Conservation (phyloP, 2,888 invertebrate species). For the Lasioglossum lativentre region DNA sequence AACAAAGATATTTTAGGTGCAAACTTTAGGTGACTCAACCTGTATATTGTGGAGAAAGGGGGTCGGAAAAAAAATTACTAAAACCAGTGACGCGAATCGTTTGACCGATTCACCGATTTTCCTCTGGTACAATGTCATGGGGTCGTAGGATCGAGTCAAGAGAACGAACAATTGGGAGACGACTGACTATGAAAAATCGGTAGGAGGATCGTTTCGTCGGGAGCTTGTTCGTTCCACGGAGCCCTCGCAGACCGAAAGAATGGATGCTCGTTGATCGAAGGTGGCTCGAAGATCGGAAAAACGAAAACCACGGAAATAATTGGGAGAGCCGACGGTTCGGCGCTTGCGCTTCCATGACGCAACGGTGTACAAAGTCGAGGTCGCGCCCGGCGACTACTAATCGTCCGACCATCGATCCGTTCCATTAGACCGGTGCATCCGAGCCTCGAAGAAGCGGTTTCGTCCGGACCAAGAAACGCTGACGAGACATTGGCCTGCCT, state of each 20-base stretch:
- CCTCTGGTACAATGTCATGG: not conserved
- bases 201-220: not conserved
- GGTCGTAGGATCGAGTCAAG: not conserved
- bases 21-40: no score
- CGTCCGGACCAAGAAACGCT: not conserved
- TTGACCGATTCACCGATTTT: no score
- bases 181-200: not conserved
- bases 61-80: no score
- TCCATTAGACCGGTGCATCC: conserved; percentile 34
- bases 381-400: conserved; percentile 5
- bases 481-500: not conserved
- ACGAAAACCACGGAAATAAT: not conserved
- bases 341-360: not conserved
- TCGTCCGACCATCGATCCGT: conserved; percentile 33
- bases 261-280: not conserved
- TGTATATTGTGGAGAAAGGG: no score
- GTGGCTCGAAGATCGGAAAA: not conserved
- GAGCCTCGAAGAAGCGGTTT: conserved; percentile 35
- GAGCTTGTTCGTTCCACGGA: not conserved
- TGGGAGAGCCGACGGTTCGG: not conserved
- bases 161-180: not conserved
- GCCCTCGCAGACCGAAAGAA: not conserved
- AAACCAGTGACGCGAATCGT: no score
- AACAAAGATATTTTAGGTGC: no score
- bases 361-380: conserved; percentile 13